phyloP scores from a whole-genome alignment of 2,113 vertebrate genomes.

The Hystrix cristata region DNA sequence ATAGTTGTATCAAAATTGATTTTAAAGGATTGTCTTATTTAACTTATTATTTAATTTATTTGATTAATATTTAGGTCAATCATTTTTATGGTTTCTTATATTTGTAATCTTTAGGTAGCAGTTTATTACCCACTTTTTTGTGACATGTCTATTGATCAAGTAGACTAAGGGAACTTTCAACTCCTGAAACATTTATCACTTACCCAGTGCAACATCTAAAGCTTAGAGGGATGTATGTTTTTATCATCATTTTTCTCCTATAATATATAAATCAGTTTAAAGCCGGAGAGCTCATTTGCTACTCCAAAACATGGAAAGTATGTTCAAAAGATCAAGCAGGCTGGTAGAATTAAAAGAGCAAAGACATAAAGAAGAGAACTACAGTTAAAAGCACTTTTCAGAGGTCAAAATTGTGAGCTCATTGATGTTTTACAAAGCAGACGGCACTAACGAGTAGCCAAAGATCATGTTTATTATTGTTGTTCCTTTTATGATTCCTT shows the following conservation, averaged over 20 bases:
- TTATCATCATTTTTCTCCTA: neutral
- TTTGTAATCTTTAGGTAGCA: neutral
- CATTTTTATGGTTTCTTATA: constrained; percentile 23
- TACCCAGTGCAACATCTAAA: neutral
- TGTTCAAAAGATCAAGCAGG: constrained; percentile 50
- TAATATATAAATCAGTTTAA: constrained; percentile 18
- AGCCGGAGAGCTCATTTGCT: constrained; percentile 33
- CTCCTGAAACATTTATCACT: neutral
- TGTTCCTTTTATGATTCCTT: neutral
- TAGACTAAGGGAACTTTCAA: neutral
- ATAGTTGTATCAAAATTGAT: neutral
- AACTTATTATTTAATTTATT: constrained; percentile 1
- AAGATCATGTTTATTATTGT: neutral
- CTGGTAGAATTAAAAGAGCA: constrained; percentile 26
- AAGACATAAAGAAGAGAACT: constrained; percentile 45
- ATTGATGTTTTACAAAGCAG: constrained; percentile 70
- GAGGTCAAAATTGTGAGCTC: constrained; percentile 68
- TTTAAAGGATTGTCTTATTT: neutral
- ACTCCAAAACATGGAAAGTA: neutral
- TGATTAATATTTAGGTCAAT: constrained; percentile 33
- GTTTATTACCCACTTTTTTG: neutral
- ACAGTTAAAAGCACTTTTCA: constrained; percentile 64
- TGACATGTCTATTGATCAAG: constrained; percentile 34
- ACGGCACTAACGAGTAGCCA: constrained; percentile 66
- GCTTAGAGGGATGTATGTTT: neutral